Evolutionary conservation across 2,888 invertebrate species (phyloP).

Genomic region (Cryptocephalus primarius): DNA sequence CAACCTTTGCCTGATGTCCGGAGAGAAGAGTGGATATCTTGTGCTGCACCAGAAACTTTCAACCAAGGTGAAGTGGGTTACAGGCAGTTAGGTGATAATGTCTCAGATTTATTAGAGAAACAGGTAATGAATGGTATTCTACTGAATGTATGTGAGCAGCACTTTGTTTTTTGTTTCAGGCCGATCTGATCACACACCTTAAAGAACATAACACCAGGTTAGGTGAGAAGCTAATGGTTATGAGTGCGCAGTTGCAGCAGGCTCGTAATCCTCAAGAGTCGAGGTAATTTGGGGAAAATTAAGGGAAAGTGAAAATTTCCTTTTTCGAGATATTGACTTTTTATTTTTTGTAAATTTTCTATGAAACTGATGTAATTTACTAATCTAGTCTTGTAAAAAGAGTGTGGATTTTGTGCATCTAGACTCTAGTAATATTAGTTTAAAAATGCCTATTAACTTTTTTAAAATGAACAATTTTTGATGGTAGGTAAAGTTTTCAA

Average conservation of each 20-base stretch:
- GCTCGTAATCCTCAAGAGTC: conserved; percentile 6
- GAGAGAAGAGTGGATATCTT: conserved; percentile 46
- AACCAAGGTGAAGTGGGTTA: conserved; percentile 43
- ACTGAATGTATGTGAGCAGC: no score
- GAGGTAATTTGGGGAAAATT: conserved; percentile 1
- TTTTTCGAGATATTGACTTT: no score
- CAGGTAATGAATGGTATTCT: conserved; percentile 35
- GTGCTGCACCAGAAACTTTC: conserved; percentile 40
- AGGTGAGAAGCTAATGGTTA: conserved; percentile 51
- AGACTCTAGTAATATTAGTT: no score
- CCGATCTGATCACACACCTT: conserved; percentile 57
- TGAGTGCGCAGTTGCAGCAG: conserved; percentile 41
- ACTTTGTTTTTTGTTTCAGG: conserved; percentile 28
- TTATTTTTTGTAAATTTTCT: no score
- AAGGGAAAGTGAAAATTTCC: no score
- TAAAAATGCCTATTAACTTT: no score
- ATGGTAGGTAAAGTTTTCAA: no score
- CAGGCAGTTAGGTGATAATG: conserved; percentile 38
- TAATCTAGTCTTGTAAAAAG: no score
- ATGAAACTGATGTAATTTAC: no score
- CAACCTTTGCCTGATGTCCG: conserved; percentile 52
- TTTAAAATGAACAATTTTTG: no score
- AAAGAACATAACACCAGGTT: conserved; percentile 56
- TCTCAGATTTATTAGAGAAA: conserved; percentile 52
- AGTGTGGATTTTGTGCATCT: no score